phyloP scores from a whole-genome alignment of 2,113 vertebrate species.

The Melanerpes formicivorus region DNA sequence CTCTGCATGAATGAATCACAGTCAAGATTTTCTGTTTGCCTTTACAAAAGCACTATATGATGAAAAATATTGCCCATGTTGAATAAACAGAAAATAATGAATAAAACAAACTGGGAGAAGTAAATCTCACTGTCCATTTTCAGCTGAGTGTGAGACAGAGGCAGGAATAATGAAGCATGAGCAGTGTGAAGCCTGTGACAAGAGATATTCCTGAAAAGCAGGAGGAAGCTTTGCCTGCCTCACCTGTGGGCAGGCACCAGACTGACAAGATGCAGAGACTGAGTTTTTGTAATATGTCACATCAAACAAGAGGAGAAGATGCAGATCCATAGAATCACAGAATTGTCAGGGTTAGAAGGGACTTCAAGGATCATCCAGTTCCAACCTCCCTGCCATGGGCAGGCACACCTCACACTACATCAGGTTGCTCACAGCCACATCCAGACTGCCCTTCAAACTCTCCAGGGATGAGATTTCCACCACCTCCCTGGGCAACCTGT shows the following conservation, averaged over 20 bases:
- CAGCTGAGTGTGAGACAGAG: neutral
- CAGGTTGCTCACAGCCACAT: too few species aligned
- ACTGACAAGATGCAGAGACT: neutral
- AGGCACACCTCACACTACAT: too few species aligned
- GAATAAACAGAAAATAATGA: neutral
- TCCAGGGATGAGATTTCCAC: too few species aligned
- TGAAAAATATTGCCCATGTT: neutral
- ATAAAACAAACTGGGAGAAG: neutral
- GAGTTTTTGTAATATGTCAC: neutral
- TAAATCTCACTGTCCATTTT: neutral
- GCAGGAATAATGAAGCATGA: neutral
- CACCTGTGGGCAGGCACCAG: neutral
- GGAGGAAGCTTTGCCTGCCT: neutral
- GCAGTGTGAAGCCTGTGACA: neutral
- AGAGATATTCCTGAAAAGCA: neutral
- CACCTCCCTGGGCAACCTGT: too few species aligned
- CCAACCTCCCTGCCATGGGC: too few species aligned
- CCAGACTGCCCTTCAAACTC: too few species aligned
- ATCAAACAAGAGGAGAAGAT: neutral
- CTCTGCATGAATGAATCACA: neutral
- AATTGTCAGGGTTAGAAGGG: too few species aligned
- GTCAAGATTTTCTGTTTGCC: neutral
- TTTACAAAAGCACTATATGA: neutral
- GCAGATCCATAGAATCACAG: neutral
- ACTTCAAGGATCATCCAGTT: too few species aligned